phyloP scores from a whole-genome alignment of 1,140 invertebrate species.

The Meteorus sp. region DNA sequence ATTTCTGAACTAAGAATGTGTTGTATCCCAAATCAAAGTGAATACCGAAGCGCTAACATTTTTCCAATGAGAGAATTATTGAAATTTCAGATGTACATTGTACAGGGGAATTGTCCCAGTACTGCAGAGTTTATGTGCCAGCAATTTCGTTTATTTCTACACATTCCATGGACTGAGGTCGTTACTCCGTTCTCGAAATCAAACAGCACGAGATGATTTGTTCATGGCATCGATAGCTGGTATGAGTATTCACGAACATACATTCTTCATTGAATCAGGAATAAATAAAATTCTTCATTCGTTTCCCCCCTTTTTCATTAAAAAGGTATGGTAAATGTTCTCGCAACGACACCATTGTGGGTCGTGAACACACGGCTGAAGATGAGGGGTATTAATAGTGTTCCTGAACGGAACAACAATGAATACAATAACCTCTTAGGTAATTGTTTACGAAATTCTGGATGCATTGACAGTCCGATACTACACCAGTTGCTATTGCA shows the following conservation, averaged over 20 bases:
- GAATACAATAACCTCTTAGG: constrained; percentile 61
- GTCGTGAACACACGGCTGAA: constrained; percentile 88
- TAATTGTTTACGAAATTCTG: constrained; percentile 37
- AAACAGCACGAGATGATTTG: constrained; percentile 74
- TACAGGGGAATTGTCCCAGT: constrained; percentile 84
- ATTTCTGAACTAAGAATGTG: too few relatives aligned
- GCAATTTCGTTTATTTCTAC: constrained; percentile 93
- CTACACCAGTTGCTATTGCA: too few relatives aligned
- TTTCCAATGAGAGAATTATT: not conserved
- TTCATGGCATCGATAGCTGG: constrained; percentile 78
- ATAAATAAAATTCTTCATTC: constrained; percentile 18
- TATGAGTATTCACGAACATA: constrained; percentile 37
- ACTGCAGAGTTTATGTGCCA: constrained; percentile 78
- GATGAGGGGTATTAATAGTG: constrained; percentile 63
- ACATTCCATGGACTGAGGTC: constrained; percentile 82
- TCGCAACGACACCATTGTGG: constrained; percentile 86
- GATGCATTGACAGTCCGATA: not conserved
- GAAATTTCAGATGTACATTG: constrained; percentile 61
- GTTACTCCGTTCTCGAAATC: constrained; percentile 53
- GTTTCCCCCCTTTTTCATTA: too few relatives aligned
- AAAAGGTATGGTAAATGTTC: constrained; percentile 80
- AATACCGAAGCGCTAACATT: too few relatives aligned
- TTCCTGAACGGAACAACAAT: constrained; percentile 35
- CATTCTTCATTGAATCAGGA: not conserved
- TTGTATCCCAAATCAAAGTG: too few relatives aligned